Percentiles rank a stretch among this genome's conserved stretches.
These are phyloP conservation scores for Oostethus manadensis DNA, from an alignment of 2,113 vertebrate genomes.

Conservation along the genomic window DNA sequence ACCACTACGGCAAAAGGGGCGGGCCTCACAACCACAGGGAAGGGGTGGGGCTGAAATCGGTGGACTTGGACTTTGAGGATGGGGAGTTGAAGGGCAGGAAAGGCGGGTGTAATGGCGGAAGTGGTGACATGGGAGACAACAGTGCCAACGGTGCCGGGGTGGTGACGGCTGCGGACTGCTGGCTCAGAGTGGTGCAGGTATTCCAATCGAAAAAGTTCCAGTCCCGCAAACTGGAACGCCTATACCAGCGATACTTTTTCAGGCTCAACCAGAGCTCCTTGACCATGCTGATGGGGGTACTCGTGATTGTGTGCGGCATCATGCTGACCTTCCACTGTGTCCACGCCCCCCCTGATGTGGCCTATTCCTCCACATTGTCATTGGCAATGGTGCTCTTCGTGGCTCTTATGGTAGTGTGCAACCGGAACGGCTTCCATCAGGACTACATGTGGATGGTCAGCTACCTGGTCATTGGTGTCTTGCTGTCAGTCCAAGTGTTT, in stretches of 20 bases:
- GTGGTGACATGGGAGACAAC: conserved; percentile 43
- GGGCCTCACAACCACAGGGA: conserved; percentile 47
- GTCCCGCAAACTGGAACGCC: conserved; percentile 90
- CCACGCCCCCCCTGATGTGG: conserved; percentile 71
- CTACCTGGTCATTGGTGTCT: conserved; percentile 85
- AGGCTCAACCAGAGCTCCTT: conserved; percentile 97
- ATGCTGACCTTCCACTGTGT: conserved; percentile 90
- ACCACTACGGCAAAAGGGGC: conserved; percentile 83
- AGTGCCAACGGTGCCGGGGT: conserved; percentile 45
- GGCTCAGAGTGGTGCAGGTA: conserved; percentile 79
- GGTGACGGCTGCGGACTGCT: conserved; percentile 71
- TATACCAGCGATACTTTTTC: conserved; percentile 98
- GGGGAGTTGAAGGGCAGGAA: conserved; percentile 70
- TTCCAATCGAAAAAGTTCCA: conserved; percentile 97
- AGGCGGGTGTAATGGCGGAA: conserved; percentile 64
- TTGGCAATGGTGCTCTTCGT: conserved; percentile 83
- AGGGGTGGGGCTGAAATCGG: conserved; percentile 82
- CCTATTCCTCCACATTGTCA: conserved; percentile 76
- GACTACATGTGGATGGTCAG: conserved; percentile 97
- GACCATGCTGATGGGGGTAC: conserved; percentile 92
- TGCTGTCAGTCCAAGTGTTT: conserved; percentile 82
- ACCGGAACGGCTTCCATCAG: conserved; percentile 90
- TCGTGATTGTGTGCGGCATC: conserved; percentile 85
- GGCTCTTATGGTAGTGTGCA: conserved; percentile 91
- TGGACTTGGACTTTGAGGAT: conserved; percentile 83